phyloP scores from a whole-genome alignment of 2,888 invertebrate species.

The Metallyticus violacea region DNA sequence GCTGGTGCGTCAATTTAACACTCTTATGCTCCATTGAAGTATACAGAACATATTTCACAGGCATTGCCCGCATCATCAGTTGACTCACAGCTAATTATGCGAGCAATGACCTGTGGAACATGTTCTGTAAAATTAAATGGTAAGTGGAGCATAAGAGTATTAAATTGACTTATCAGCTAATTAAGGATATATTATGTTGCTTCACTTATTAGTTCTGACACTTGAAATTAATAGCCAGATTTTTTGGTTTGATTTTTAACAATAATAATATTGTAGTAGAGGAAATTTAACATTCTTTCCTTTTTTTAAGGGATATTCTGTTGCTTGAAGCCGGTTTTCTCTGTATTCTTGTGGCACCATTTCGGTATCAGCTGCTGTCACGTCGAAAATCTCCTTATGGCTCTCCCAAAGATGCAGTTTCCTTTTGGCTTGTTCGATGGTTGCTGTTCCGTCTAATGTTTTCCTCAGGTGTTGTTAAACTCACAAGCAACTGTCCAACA shows the following conservation, averaged over 20 bases:
- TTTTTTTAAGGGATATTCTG: conserved; percentile 61
- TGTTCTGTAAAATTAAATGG: no score
- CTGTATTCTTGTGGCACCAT: conserved; percentile 65
- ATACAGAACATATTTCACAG: no score
- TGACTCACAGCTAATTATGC: no score
- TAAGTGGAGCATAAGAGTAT: no score
- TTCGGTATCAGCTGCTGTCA: conserved; percentile 45
- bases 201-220: background rate
- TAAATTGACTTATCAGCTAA: no score
- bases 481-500: conserved; percentile 66
- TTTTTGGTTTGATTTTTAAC: background rate
- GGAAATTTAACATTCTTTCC: no score
- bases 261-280: background rate
- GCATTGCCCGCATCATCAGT: no score
- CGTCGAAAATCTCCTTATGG: background rate
- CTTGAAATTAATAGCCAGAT: background rate
- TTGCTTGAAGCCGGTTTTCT: conserved; percentile 72
- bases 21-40: no score
- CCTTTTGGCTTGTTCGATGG: conserved; percentile 69
- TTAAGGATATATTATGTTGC: no score
- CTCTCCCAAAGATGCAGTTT: conserved; percentile 53
- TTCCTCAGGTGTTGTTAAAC: conserved; percentile 67
- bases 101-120: no score
- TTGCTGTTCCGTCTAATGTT: conserved; percentile 70
- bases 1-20: no score